These are phyloP conservation scores for Argya squamiceps DNA, from an alignment of 2,797 vertebrate genomes.

Conservation along the genomic window DNA sequence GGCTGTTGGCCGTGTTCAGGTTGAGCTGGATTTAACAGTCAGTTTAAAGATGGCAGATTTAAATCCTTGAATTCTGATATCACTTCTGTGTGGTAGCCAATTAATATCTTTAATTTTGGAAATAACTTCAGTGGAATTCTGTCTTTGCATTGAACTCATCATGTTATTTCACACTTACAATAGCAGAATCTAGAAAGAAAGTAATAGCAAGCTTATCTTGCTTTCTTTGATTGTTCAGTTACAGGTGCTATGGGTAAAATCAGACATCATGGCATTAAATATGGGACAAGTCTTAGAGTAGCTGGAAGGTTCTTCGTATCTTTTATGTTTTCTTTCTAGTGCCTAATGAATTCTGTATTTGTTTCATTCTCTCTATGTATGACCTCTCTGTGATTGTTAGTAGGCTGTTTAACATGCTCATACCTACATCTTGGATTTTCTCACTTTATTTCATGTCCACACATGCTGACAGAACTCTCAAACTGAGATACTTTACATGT, in stretches of 20 bases:
- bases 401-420: neutral
- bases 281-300: neutral
- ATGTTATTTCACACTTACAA: neutral
- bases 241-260: neutral
- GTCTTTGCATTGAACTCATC: neutral
- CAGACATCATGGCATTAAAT: neutral
- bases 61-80: neutral
- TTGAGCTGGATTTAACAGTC: neutral
- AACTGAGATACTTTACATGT: neutral
- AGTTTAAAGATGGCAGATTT: neutral
- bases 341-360: neutral
- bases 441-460: rapidly evolving
- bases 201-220: neutral
- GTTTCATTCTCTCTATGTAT: neutral
- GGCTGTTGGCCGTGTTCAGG: neutral
- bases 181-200: neutral
- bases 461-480: neutral
- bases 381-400: neutral
- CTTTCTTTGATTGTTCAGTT: neutral
- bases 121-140: neutral
- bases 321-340: neutral
- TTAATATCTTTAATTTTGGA: neutral
- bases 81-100: neutral
- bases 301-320: neutral
- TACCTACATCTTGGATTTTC: neutral